A percentile compares a stretch with the other conserved stretches of the same genome.
These are phyloP conservation scores for Sebastes fasciatus DNA, from an alignment of 2,113 vertebrate species.

Conservation along the genomic window DNA sequence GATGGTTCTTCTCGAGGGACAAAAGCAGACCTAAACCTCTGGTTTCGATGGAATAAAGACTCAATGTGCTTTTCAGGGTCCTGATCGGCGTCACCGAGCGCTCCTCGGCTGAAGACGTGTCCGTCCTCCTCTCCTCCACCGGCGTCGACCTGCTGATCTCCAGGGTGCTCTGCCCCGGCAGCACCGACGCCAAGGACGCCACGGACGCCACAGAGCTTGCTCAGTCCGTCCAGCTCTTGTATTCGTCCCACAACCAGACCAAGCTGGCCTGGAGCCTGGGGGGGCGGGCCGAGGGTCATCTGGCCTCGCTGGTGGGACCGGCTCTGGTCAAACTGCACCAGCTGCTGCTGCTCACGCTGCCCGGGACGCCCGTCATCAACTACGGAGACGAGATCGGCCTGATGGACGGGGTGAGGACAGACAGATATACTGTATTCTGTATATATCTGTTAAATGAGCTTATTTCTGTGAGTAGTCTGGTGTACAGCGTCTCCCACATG, in stretches of 20 bases:
- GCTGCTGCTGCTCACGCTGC: constrained; percentile 88
- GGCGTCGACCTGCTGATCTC: constrained; percentile 83
- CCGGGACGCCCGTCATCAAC: constrained; percentile 87
- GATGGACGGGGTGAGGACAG: constrained; percentile 67
- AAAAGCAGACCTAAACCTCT: not conserved
- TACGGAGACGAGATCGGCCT: constrained; percentile 91
- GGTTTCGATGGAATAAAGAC: too few relatives aligned
- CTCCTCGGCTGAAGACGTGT: constrained; percentile 53
- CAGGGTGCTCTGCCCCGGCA: constrained; percentile 44
- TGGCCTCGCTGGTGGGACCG: constrained; percentile 73
- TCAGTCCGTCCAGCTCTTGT: constrained; percentile 62
- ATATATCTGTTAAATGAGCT: too few relatives aligned
- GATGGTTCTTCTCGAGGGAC: too few relatives aligned
- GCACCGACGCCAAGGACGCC: not conserved
- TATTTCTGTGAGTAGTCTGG: too few relatives aligned
- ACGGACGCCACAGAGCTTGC: not conserved
- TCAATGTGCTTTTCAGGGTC: constrained; percentile 60
- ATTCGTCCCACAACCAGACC: constrained; percentile 53
- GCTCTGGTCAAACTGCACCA: constrained; percentile 79
- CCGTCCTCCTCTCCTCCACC: constrained; percentile 64
- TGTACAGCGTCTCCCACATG: too few relatives aligned
- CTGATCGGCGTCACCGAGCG: constrained; percentile 76
- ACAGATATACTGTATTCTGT: too few relatives aligned
- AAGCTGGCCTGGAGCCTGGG: constrained; percentile 81
- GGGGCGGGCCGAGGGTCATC: constrained; percentile 69